Percentiles rank a stretch among this genome's conserved stretches.
Evolutionary conservation across 2,888 invertebrate genomes (phyloP).

Genomic region (Hybos culiciformis): DNA sequence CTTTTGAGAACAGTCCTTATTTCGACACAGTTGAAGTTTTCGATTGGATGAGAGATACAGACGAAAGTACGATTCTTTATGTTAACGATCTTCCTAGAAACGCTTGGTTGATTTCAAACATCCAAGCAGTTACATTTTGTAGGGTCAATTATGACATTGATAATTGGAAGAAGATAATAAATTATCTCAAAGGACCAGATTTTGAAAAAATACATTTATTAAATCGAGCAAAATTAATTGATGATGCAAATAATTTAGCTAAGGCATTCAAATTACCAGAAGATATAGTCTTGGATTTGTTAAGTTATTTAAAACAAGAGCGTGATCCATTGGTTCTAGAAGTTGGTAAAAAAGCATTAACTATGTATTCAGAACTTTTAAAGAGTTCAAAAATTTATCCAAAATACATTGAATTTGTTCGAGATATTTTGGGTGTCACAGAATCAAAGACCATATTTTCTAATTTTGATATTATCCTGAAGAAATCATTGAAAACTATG

Average conservation of each 20-base stretch:
- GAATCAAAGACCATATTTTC: too few species aligned
- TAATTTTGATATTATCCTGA: too few species aligned
- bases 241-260: conserved; percentile 51
- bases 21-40: not conserved
- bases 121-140: conserved; percentile 1
- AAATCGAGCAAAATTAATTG: conserved; percentile 57
- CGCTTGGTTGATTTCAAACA: conserved; percentile 7
- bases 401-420: not conserved
- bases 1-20: not conserved
- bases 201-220: conserved; percentile 20
- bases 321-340: conserved; percentile 43
- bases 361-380: conserved; percentile 2
- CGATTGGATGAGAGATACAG: conserved; percentile 1
- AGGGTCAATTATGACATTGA: conserved; percentile 8
- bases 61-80: not conserved
- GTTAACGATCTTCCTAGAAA: not conserved
- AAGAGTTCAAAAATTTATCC: not conserved
- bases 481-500: too few species aligned
- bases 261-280: conserved; percentile 41
- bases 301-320: conserved; percentile 42
- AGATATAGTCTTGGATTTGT: conserved; percentile 34
- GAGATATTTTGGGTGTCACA: not conserved
- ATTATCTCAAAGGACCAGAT: conserved; percentile 6
- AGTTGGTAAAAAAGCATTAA: conserved; percentile 26
- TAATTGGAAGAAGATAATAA: conserved; percentile 7